phyloP scores from a whole-genome alignment of 2,888 invertebrate species.

The Drosophila paramelanica region DNA sequence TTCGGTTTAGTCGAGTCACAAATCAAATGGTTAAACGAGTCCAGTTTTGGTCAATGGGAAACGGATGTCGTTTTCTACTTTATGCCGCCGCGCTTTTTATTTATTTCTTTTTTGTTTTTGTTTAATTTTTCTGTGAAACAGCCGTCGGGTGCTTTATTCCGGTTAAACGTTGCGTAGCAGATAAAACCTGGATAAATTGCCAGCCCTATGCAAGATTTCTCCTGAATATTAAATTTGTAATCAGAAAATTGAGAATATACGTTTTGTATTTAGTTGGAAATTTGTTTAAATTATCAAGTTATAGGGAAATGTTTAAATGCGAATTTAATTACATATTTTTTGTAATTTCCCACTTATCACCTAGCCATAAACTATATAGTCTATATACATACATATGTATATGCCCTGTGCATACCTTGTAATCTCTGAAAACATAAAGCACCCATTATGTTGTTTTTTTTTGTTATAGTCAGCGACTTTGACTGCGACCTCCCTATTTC shows the following conservation, averaged over 20 bases:
- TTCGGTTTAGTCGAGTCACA: constrained; percentile 46
- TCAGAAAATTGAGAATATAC: constrained; percentile 11
- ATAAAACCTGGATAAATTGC: constrained; percentile 4
- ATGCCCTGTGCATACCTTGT: constrained; percentile 5
- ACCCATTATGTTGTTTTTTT: constrained; percentile 31
- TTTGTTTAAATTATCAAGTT: constrained; percentile 1
- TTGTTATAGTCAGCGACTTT: constrained; percentile 47
- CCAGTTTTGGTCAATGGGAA: constrained; percentile 51
- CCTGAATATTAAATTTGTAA: constrained; percentile 1
- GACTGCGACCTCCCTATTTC: constrained; percentile 38
- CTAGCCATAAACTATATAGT: neutral
- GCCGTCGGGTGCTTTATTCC: constrained; percentile 18
- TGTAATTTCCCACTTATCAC: constrained; percentile 7
- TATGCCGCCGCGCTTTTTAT: constrained; percentile 20
- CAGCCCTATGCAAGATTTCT: constrained; percentile 17
- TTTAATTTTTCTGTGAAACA: constrained; percentile 24
- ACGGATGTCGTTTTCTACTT: constrained; percentile 57
- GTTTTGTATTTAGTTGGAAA: constrained; percentile 1
- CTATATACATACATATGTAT: neutral
- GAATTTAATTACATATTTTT: constrained; percentile 16
- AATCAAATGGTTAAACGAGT: constrained; percentile 52
- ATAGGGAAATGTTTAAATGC: neutral
- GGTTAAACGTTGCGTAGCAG: constrained; percentile 24
- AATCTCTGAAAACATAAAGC: constrained; percentile 20
- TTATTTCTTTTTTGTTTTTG: constrained; percentile 11